Evolutionary conservation across 2,888 invertebrate species (phyloP), one percentile per base, ranked within the genome.

Genomic region (Cotesia congregata): DNA sequence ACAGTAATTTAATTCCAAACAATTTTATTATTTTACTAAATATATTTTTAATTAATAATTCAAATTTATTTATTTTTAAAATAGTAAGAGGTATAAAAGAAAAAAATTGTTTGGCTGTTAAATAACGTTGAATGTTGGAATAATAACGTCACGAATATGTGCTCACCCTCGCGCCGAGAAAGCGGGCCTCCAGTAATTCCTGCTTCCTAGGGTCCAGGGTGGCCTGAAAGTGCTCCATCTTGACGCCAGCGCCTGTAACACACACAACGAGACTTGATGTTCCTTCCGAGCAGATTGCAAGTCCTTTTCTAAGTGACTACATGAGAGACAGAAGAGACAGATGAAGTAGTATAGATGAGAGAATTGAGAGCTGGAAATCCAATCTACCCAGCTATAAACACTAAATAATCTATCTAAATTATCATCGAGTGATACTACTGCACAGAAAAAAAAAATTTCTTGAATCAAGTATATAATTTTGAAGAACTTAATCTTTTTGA

Each of bases 121-220:
- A 12, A 12, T 30, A 38, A 65, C 7, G 15, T 65, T 9, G 38
- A 30, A 65, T 30, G 30, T 65, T 65, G 65, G 30, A 12, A 30
- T 12, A 65, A 65, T 12, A 65, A 65, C 65, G 20, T 67, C 69
- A 30, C 38, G 20, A 75, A 74, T 61, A 41, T 67, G 62, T 69
- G 93, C 96, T 94, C 91, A 97, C 97, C 96, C 97, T 94, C 91
- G 95, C 95, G 92, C 97, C 97, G 91, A 97, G 94, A 92, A 97
- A 97, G 91, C 98, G 95, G 90, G 98, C 98, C 93, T 98, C 98
- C 91, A 98, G 94, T 91, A 98, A 94, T 93, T 98, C 98, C 93
- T 98, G 98, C 93, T 98, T 98, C 91, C 98, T 94, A 91, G 98
- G 98, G 93, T 98, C 98, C 92, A 98, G 93, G 92, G 95, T 95